Evolutionary conservation across 2,113 vertebrate genomes (phyloP).

Genomic region (Petroica traversi): DNA sequence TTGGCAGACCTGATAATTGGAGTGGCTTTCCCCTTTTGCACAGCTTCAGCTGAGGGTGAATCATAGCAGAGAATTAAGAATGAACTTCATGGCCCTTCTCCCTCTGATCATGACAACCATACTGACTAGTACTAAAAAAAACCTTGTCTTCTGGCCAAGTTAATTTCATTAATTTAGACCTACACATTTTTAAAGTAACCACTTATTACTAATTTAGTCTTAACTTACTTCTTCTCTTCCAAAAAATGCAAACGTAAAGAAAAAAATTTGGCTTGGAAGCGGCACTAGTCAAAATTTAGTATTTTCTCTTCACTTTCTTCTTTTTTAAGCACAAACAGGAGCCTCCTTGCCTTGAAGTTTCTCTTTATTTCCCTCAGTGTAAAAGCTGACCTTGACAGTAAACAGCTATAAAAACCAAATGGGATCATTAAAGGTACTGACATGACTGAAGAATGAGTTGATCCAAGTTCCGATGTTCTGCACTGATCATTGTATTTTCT

Average conservation of each 20-base stretch:
- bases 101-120: not conserved
- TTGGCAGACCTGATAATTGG: not conserved
- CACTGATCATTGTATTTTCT: not conserved
- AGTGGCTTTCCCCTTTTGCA: not conserved
- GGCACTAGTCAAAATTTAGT: not conserved
- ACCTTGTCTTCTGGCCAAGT: not conserved
- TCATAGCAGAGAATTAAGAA: slow-evolving; percentile 6
- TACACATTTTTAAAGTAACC: not conserved
- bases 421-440: not conserved
- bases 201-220: not conserved
- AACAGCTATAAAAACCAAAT: not conserved
- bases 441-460: not conserved
- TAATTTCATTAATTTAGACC: not conserved
- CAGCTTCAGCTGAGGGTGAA: not conserved
- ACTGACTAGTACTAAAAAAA: not conserved
- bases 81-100: not conserved
- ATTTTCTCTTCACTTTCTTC: not conserved
- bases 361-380: not conserved
- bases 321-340: not conserved
- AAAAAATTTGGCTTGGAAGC: not conserved
- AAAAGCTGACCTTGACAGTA: not conserved
- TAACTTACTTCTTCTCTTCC: not conserved
- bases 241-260: not conserved
- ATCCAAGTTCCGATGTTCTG: not conserved
- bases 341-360: not conserved